Base-by-base conservation (phyloP, 2,797 vertebrate species). In the Catharus ustulatus region DNA sequence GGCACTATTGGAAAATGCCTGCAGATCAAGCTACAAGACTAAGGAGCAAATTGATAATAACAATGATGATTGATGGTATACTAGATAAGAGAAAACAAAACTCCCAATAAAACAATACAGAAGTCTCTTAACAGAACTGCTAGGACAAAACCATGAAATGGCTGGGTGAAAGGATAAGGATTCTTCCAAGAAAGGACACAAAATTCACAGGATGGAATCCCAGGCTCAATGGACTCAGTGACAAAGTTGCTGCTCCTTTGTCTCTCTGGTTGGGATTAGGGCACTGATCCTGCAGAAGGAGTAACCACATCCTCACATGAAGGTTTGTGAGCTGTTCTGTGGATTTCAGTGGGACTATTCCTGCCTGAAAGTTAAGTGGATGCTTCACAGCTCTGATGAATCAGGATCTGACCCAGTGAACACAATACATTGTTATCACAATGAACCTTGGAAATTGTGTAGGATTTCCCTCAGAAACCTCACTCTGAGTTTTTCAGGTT, bases 11-110 rank as follows among this genome's bases (percentile, higher is more conserved):
- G 63, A 91, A 93, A 89, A 84, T 64, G 75, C 49, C 80, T 77
- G 57, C 40, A 87, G 75, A 94, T 93, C 84, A 84, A 76, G 64
- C 57, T 48, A 49, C 45, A 34, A 90, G 90, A 76, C 52, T 79
- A 84, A 88, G 49, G 67, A 90, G 55, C 46, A 79, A 84, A 93
- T 84, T 94, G 71, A 73, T 93, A 40, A 27, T 52, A 66, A 80
- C 89, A 79, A 92, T 36, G 36, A 71, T 94, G 93, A 94, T 57
- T 82, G 94, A 94, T 94, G 95, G 45, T 42, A 20, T 40, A n/a
- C 11, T 9, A 36, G 63, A 51, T 69, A 82, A 75, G 80, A 93
- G 66, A 88, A 87, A 90, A 72, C 42, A 82, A 94, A 93, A 83
- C 40, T 90, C 68, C 68, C 72, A 68, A 43, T n/a, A 62, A 91